Base-by-base conservation (phyloP, 37 sponge, comb jelly and placozoan genomes). In the Cliona cf. orientalis region DNA sequence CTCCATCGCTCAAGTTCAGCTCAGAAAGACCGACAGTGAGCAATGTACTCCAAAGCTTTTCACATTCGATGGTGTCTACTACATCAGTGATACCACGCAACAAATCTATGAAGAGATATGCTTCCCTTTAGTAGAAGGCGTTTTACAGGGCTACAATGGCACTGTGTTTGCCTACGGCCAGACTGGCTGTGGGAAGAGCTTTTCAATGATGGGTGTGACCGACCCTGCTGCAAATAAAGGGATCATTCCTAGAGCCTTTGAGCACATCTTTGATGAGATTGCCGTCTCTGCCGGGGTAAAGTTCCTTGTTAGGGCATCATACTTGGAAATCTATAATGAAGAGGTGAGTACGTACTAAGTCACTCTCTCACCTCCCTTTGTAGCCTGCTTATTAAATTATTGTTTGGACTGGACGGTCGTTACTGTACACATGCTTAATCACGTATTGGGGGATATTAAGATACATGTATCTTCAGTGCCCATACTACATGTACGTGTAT, bases 141-240 rank as follows among this genome's bases (percentile, higher is more conserved):
- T 98, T 1, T 56, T 98, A 38, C 90, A 98, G 53, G 99, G 99
- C 14, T 94, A 81, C 72, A 95, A 95, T 61, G 94, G 97, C 19
- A 95, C 99, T 23, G 91, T 98, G 42, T 98, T 98, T 86, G 99
- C 99, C 5, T 98, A 98, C 59, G 99, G 99, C 23, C 99, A 98
- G 79, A 98, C 99, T 12, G 99, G 99, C 19, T 96, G 99, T 78
- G 99, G 99, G 26, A 98, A 98, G 49, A 94, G 94, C 40, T 98
- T 71, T 86, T 89, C 96, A 9, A 98, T 98, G 99, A 87, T 91
- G 80, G 99, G 99, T 3, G 82, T 93, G 26, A 58, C 66, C 5
- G 92, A 93, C 64, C 95, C 98, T 4, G 63, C 86, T 2, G 80
- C 71, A 25, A 95, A 98, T 80, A 59, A 71, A 66, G 99, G 99